Conservation (phyloP, 30 jellyfish, hydroid and myxozoan species). For the Aurelia sp. region DNA sequence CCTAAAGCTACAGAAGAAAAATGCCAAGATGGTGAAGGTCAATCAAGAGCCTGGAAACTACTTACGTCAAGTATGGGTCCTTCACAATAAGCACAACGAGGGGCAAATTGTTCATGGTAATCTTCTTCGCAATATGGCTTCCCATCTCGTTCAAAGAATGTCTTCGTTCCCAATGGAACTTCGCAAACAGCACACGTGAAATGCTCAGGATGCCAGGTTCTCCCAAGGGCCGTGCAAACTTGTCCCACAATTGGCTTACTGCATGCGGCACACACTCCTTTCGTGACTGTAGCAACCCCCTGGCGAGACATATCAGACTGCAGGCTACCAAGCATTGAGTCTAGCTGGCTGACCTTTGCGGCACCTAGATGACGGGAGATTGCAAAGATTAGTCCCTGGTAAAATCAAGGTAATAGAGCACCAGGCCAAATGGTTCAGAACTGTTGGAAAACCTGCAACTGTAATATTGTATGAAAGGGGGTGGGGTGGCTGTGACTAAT, state of each 20-base stretch:
- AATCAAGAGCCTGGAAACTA: background rate
- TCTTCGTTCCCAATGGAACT: constrained; percentile 82
- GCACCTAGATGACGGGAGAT: constrained; percentile 21
- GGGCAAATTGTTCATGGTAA: constrained; percentile 91
- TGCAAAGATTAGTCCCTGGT: too few relatives aligned
- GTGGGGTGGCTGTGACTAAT: too few relatives aligned
- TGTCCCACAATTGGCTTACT: constrained; percentile 95
- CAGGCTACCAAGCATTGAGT: constrained; percentile 93
- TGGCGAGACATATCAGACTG: constrained; percentile 97
- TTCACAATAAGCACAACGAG: constrained; percentile 85
- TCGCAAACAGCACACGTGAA: constrained; percentile 96
- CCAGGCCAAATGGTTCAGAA: too few relatives aligned
- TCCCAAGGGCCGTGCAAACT: constrained; percentile 96
- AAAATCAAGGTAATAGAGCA: too few relatives aligned
- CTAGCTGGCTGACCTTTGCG: constrained; percentile 74
- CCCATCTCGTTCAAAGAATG: constrained; percentile 96
- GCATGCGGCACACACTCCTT: constrained; percentile 96
- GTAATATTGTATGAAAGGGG: too few relatives aligned
- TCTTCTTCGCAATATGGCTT: constrained; percentile 94
- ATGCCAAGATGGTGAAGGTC: too few relatives aligned
- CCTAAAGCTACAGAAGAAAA: too few relatives aligned
- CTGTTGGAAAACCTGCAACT: too few relatives aligned
- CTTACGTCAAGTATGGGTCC: constrained; percentile 96
- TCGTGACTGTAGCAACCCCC: constrained; percentile 95
- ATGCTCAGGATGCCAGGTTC: constrained; percentile 99